Evolutionary conservation across 2,113 vertebrate genomes (phyloP), one percentile per base, ranked within the genome.

Genomic region (Baryphthengus martii): DNA sequence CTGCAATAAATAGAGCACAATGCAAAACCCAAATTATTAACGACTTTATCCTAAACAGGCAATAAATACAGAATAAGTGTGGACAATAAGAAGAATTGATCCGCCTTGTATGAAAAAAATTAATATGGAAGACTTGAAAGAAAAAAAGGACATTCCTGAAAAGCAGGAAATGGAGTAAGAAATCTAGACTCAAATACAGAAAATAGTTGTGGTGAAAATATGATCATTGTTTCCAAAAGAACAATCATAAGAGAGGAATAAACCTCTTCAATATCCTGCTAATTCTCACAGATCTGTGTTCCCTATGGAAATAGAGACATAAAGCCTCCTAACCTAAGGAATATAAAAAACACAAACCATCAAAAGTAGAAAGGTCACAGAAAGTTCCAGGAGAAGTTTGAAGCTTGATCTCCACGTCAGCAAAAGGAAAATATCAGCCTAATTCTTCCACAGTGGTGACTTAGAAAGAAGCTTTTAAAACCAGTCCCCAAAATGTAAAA

Each of bases 291-390:
- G 91, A 95, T 94, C 63, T 93, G 37, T 92, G 39, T 35, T 91
- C 42, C 56, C 68, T 74, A 17, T 84, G 72, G 95, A 96, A 96
- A 79, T 53, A 91, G 76, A 97, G 82, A 91, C 95, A 96, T 65
- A 88, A 97, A 96, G 45, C 65, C 93, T 63, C 19, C 47, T 91
- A 92, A 92, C 66, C 29, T 93, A 61, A 94, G 80, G 81, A 89
- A 78, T 91, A 93, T 35, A 94, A 94, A 94, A 95, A 95, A n/a
- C n/a, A n/a, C n/a, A n/a, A 88, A 17, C 37, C 39, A 97, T 96
- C 95, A 97, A 93, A 97, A 96, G 80, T 76, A 66, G 39, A 86
- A 97, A 97, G 92, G 95, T 97, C 94, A 97, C 63, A 88, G 13
- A 55, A 95, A 94, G 79, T 97, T 97, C 85, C 40, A 33, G 90